Conservation (phyloP, 2,888 invertebrate species). For the Heliothis peltigera region DNA sequence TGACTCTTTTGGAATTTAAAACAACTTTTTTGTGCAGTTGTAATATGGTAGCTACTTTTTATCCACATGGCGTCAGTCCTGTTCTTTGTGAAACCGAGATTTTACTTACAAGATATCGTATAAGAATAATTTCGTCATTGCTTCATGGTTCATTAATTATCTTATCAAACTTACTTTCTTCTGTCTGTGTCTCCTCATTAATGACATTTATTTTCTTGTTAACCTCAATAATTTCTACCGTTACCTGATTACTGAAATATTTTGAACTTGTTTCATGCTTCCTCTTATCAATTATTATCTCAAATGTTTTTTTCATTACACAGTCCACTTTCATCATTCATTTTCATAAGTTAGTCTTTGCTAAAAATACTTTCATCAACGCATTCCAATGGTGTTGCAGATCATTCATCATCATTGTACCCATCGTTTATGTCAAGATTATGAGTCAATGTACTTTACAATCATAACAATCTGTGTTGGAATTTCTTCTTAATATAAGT, state of each 20-base stretch:
- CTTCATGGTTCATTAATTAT: neutral
- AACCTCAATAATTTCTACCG: too few relatives aligned
- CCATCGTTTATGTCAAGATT: constrained; percentile 13
- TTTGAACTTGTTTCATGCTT: too few relatives aligned
- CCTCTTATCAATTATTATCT: neutral
- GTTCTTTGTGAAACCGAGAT: neutral
- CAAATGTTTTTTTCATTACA: neutral
- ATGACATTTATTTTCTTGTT: too few relatives aligned
- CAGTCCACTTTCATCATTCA: neutral
- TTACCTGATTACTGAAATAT: too few relatives aligned
- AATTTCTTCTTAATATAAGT: neutral
- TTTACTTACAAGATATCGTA: neutral
- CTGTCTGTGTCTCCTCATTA: neutral
- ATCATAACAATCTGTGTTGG: constrained; percentile 17
- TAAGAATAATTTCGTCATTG: neutral
- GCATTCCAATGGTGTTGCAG: constrained; percentile 22
- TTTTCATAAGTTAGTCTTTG: neutral
- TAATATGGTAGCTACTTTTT: neutral
- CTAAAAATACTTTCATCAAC: constrained; percentile 27
- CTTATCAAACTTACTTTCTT: neutral
- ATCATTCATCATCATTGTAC: constrained; percentile 38
- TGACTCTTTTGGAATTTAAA: constrained; percentile 8
- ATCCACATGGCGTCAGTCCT: neutral
- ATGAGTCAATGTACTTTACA: constrained; percentile 13
- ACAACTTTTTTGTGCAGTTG: neutral